Conservation (phyloP, 2,113 vertebrate species). For the human (Homo sapiens) region DNA sequence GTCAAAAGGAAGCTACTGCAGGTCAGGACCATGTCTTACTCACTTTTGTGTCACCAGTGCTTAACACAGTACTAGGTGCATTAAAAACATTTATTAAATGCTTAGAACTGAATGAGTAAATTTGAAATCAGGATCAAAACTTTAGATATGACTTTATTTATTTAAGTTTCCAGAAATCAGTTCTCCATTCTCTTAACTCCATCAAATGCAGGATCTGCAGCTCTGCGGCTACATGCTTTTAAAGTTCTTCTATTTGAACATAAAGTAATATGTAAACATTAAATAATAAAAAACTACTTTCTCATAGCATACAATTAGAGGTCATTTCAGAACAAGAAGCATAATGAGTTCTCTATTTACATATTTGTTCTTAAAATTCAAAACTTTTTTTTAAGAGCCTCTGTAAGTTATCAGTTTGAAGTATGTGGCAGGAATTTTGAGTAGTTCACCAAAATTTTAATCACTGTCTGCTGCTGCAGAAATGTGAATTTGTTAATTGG, state of each 20-base stretch:
- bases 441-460: constrained; percentile 53
- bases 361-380: constrained; percentile 54
- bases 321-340: constrained; percentile 52
- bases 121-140: not conserved
- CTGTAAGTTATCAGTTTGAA: constrained; percentile 30
- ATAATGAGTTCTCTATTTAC: constrained; percentile 55
- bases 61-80: not conserved
- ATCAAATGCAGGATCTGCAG: not conserved
- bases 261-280: constrained; percentile 30
- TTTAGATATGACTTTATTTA: constrained; percentile 24
- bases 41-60: not conserved
- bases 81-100: not conserved
- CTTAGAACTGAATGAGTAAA: not conserved
- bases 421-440: constrained; percentile 46
- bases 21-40: not conserved
- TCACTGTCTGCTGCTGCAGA: constrained; percentile 53
- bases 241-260: constrained; percentile 8
- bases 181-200: not conserved
- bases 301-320: constrained; percentile 27
- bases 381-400: constrained; percentile 22
- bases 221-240: not conserved
- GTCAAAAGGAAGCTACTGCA: not conserved
- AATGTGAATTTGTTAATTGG: constrained; percentile 60
- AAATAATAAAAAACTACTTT: constrained; percentile 42
- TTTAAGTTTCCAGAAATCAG: not conserved